Evolutionary conservation across 2,113 vertebrate species (phyloP).

Genomic region (Bungarus multicinctus): DNA sequence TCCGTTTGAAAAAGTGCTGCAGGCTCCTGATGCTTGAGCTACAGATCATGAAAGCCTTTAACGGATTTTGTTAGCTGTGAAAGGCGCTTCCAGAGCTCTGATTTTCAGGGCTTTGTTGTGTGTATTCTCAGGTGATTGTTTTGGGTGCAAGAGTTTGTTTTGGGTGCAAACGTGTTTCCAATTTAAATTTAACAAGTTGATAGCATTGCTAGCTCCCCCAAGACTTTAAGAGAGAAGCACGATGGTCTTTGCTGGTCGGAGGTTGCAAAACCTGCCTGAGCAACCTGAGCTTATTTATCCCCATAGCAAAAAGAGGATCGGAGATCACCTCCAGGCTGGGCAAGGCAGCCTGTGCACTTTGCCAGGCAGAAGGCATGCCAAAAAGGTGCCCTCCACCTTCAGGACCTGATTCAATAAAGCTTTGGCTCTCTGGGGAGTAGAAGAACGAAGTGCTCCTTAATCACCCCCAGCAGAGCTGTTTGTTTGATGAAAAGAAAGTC

Average conservation of each 20-base stretch:
- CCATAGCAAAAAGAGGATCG: background rate
- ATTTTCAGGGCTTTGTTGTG: background rate
- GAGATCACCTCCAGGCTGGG: background rate
- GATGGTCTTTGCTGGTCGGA: background rate
- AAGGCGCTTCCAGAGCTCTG: background rate
- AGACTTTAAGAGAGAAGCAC: background rate
- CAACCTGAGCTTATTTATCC: background rate
- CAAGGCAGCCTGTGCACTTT: background rate
- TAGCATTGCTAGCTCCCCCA: background rate
- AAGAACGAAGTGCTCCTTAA: constrained; percentile 42
- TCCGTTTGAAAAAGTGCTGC: no score
- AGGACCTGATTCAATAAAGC: constrained; percentile 52
- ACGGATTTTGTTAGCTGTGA: background rate
- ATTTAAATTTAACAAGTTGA: background rate
- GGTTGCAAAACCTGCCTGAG: background rate
- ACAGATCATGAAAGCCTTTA: no score
- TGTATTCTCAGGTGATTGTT: background rate
- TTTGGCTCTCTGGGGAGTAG: constrained; percentile 28
- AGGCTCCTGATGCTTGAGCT: no score
- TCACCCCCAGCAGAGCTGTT: constrained; percentile 51
- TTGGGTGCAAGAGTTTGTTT: background rate
- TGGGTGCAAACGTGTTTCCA: background rate
- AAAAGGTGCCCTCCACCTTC: background rate
- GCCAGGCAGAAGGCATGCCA: background rate
- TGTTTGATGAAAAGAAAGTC: constrained; percentile 21